Conservation (phyloP, 2,888 invertebrate genomes). For the Sicus ferrugineus region DNA sequence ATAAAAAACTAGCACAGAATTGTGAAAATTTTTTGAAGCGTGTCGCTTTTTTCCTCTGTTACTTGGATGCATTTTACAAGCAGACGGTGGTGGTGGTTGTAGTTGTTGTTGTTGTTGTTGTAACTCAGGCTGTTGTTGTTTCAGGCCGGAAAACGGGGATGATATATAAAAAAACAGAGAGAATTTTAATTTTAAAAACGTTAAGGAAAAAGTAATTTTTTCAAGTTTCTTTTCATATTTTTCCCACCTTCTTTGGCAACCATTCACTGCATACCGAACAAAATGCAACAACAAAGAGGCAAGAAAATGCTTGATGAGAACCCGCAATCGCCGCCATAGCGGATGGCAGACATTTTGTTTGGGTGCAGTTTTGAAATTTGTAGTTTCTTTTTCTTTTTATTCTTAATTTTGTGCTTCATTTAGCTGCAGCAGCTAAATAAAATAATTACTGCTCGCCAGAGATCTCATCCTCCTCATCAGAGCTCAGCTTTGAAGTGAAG, state of each 20-base stretch:
- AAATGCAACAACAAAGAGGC: too few species aligned
- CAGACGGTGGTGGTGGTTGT: constrained; percentile 15
- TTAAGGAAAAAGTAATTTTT: constrained; percentile 27
- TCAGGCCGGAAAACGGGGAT: not conserved
- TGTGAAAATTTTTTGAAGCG: constrained; percentile 31
- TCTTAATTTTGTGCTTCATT: constrained; percentile 3
- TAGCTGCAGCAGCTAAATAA: constrained; percentile 20
- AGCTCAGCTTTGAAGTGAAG: constrained; percentile 28
- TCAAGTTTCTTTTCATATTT: not conserved
- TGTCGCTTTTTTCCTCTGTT: constrained; percentile 20
- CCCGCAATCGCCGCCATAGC: not conserved
- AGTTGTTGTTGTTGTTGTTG: constrained; percentile 9
- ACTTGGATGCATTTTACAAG: constrained; percentile 23
- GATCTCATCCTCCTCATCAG: constrained; percentile 9
- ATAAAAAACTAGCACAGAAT: constrained; percentile 21
- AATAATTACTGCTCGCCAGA: constrained; percentile 11
- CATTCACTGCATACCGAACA: not conserved
- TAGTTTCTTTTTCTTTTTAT: not conserved
- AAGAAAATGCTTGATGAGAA: constrained; percentile 7
- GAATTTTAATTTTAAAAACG: constrained; percentile 29
- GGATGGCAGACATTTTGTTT: constrained; percentile 10
- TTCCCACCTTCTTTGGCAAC: not conserved
- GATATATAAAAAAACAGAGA: constrained; percentile 2
- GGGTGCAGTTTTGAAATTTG: not conserved
- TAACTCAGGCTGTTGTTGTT: not conserved